A percentile compares a stretch with the other conserved stretches of the same genome.
Evolutionary conservation across 2,113 vertebrate species (phyloP).

Genomic region (Psilopsiagon aymara): DNA sequence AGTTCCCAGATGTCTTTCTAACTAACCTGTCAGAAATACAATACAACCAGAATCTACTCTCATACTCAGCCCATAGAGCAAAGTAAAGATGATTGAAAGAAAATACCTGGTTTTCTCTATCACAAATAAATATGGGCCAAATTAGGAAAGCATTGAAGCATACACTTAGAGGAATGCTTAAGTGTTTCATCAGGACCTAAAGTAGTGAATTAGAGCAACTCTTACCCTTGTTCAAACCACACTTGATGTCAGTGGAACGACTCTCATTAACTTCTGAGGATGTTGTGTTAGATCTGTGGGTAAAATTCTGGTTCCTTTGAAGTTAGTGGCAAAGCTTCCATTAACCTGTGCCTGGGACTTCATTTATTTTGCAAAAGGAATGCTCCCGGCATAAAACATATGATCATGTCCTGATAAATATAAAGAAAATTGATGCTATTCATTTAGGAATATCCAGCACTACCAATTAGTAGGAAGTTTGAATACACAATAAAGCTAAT

Average conservation of each 20-base stretch:
- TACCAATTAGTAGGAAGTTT: slow-evolving; percentile 23
- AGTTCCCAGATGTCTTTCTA: neutral
- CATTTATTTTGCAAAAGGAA: slow-evolving; percentile 33
- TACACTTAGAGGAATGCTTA: neutral
- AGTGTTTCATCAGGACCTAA: neutral
- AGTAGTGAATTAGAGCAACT: slow-evolving; percentile 25
- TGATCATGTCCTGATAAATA: neutral
- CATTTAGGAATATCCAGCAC: slow-evolving; percentile 7
- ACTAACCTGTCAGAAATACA: neutral
- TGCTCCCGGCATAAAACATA: slow-evolving; percentile 1
- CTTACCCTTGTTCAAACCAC: neutral
- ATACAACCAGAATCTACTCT: neutral
- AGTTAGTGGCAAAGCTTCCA: slow-evolving; percentile 11
- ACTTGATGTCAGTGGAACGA: slow-evolving; percentile 3
- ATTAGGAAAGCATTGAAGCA: neutral
- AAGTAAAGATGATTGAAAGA: neutral
- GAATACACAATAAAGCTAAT: slow-evolving; percentile 10
- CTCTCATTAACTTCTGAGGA: slow-evolving; percentile 52
- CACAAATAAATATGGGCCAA: neutral
- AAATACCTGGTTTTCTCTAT: neutral
- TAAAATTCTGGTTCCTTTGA: slow-evolving; percentile 39
- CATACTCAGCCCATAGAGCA: neutral
- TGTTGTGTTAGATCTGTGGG: slow-evolving; percentile 28
- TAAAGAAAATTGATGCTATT: slow-evolving; percentile 14
- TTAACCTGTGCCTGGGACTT: slow-evolving; percentile 55